Conservation (phyloP, 2,888 invertebrate genomes). For the Nomada ferruginata region DNA sequence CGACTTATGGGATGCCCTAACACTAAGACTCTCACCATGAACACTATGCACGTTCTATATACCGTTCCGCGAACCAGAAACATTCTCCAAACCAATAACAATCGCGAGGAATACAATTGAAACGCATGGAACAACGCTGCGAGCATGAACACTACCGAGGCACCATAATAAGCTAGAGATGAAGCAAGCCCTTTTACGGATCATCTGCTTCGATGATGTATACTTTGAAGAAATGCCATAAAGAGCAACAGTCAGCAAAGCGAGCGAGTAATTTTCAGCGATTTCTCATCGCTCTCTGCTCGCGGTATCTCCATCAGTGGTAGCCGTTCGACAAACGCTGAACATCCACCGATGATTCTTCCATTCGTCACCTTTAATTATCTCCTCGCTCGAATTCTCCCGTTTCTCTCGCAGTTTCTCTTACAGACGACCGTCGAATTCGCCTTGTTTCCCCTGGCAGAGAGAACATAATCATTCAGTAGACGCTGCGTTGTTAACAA, state of each 20-base stretch:
- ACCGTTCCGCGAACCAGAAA: not conserved
- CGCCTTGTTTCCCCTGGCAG: constrained; percentile 10
- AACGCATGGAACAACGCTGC: not conserved
- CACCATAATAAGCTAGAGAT: constrained; percentile 5
- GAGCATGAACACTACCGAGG: not conserved
- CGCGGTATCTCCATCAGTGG: constrained; percentile 12
- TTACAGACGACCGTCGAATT: constrained; percentile 11
- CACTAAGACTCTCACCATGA: too few relatives aligned
- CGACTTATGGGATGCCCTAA: too few relatives aligned
- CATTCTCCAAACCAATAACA: not conserved
- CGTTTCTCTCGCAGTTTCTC: constrained; percentile 19
- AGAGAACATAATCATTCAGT: constrained; percentile 57
- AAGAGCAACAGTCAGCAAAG: not conserved
- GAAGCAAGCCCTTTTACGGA: not conserved
- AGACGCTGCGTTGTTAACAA: constrained; percentile 52
- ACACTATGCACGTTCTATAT: too few relatives aligned
- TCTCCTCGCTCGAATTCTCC: constrained; percentile 49
- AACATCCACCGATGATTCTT: constrained; percentile 59
- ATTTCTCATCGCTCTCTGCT: constrained; percentile 49
- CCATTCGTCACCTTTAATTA: constrained; percentile 64
- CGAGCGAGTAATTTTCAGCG: constrained; percentile 50
- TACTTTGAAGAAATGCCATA: constrained; percentile 11
- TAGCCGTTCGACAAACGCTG: constrained; percentile 40
- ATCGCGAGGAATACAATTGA: constrained; percentile 7
- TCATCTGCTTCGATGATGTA: not conserved